A percentile compares a stretch with the other conserved stretches of the same genome.
Evolutionary conservation across 2,113 vertebrate species (phyloP).

Genomic region (Pelecanus crispus): DNA sequence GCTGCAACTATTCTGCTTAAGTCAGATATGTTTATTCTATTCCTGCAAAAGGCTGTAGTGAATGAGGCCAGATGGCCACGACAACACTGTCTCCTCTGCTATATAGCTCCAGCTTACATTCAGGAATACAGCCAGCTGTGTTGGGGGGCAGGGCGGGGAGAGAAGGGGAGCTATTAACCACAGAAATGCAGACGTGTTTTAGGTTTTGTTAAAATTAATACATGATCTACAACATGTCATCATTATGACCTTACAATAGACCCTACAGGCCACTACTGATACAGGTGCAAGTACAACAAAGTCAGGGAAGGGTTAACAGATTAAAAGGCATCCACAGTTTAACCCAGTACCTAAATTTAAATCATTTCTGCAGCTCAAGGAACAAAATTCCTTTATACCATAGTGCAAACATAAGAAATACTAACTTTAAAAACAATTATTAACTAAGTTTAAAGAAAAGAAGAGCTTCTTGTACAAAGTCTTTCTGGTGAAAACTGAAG

Average conservation of each 20-base stretch:
- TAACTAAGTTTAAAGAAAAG: neutral
- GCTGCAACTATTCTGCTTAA: neutral
- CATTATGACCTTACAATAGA: neutral
- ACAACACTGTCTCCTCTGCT: neutral
- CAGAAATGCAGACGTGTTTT: neutral
- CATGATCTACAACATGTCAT: neutral
- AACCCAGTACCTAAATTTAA: neutral
- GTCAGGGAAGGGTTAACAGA: neutral
- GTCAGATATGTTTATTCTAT: neutral
- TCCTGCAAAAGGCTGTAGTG: neutral
- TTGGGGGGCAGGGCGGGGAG: no score
- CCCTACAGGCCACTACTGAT: neutral
- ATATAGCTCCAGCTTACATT: neutral
- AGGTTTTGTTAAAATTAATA: neutral
- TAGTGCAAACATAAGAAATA: rapidly evolving
- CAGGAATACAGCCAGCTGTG: neutral
- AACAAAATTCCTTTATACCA: neutral
- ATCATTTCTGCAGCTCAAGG: neutral
- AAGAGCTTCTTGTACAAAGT: neutral
- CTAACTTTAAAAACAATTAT: neutral
- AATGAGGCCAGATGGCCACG: neutral
- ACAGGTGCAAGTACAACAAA: neutral
- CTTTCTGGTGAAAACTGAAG: neutral
- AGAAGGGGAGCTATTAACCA: neutral
- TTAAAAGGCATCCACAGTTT: neutral